phyloP scores from a whole-genome alignment of 2,888 invertebrate species.

The Nephrotoma guestfalica region DNA sequence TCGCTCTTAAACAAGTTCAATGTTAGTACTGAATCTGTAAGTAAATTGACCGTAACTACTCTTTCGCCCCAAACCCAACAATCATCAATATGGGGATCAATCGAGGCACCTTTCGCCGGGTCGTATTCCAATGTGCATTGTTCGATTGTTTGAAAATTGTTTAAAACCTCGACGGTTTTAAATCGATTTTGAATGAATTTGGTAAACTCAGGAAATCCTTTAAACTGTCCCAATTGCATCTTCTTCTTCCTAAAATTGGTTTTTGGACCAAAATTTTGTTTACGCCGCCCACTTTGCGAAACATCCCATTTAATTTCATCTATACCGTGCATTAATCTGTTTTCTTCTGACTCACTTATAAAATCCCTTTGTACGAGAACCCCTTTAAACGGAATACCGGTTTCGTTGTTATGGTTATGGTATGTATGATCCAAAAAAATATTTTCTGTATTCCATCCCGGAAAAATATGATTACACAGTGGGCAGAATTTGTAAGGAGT shows the following conservation, averaged over 20 bases:
- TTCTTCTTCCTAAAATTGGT: conserved; percentile 94
- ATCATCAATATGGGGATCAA: conserved; percentile 97
- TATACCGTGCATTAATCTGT: conserved; percentile 46
- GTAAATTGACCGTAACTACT: conserved; percentile 80
- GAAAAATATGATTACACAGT: conserved; percentile 57
- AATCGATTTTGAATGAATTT: conserved; percentile 68
- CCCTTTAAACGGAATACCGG: conserved; percentile 43
- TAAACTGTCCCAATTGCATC: conserved; percentile 59
- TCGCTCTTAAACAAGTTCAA: conserved; percentile 37
- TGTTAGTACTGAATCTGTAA: conserved; percentile 68
- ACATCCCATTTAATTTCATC: conserved; percentile 74
- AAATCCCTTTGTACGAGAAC: conserved; percentile 58
- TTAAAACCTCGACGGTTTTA: conserved; percentile 39
- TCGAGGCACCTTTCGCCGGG: conserved; percentile 74
- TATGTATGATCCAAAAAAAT: conserved; percentile 48
- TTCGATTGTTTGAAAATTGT: conserved; percentile 71
- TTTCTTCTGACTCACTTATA: conserved; percentile 54
- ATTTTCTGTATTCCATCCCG: conserved; percentile 49
- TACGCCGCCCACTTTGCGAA: conserved; percentile 91
- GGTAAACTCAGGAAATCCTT: conserved; percentile 73
- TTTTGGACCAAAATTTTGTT: conserved; percentile 97
- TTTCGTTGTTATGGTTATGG: conserved; percentile 37
- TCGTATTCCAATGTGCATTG: conserved; percentile 94
- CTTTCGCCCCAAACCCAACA: conserved; percentile 99
- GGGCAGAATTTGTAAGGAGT: conserved; percentile 62